Conservation (phyloP, 2,888 invertebrate species). For the Drosophila bunnanda region DNA sequence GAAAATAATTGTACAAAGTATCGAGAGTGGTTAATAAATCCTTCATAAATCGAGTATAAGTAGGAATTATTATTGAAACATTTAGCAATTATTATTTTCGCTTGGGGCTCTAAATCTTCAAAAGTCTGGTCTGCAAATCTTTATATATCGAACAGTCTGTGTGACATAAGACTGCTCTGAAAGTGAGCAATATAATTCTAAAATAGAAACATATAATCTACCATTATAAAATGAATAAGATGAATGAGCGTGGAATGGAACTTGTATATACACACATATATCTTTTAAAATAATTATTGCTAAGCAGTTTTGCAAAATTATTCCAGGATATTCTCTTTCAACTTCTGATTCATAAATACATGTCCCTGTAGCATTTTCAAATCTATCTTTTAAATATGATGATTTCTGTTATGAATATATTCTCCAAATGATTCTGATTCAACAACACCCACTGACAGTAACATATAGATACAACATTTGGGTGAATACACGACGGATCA, state of each 20-base stretch:
- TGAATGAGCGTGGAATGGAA: constrained; percentile 1
- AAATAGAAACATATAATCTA: constrained; percentile 30
- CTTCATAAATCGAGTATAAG: background rate
- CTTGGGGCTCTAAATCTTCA: background rate
- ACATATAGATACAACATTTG: background rate
- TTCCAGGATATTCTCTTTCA: no score
- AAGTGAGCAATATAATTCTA: constrained; percentile 32
- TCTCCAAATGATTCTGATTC: background rate
- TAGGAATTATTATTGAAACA: background rate
- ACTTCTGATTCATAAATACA: background rate
- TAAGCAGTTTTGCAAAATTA: no score
- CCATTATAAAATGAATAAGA: background rate
- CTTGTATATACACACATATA: background rate
- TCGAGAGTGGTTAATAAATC: background rate
- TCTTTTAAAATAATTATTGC: no score
- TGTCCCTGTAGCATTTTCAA: background rate
- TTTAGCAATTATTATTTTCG: background rate
- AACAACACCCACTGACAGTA: constrained; percentile 7
- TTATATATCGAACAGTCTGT: background rate
- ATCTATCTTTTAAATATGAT: background rate
- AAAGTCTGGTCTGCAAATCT: constrained; percentile 3
- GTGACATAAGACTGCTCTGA: constrained; percentile 29
- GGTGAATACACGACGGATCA: background rate
- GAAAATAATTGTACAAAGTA: background rate
- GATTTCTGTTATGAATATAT: background rate